Conservation (phyloP, 2,888 invertebrate genomes). For the Podotricha telesiphe region DNA sequence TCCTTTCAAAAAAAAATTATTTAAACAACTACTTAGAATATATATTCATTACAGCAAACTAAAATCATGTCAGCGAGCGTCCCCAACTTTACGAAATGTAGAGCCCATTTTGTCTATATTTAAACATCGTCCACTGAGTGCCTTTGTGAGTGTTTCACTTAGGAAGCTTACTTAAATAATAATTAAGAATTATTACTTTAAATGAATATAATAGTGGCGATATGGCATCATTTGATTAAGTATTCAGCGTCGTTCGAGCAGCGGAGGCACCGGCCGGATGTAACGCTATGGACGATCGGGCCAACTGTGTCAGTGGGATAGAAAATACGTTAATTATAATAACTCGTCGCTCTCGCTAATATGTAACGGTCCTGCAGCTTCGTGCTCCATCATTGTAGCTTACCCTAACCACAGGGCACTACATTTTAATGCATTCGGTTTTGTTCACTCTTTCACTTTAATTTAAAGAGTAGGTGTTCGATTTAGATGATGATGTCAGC, state of each 20-base stretch:
- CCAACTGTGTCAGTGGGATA: constrained; percentile 27
- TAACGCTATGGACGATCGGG: neutral
- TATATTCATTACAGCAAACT: neutral
- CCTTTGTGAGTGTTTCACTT: neutral
- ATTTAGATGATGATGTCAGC: too few relatives aligned
- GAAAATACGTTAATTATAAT: constrained; percentile 1
- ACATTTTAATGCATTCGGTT: neutral
- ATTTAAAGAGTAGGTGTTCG: too few relatives aligned
- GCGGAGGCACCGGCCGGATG: neutral
- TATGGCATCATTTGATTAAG: neutral
- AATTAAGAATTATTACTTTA: neutral
- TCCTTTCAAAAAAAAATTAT: too few relatives aligned
- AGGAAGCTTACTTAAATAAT: neutral
- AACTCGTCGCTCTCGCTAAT: constrained; percentile 9
- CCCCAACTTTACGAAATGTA: neutral
- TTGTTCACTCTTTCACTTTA: neutral
- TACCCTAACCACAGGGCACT: neutral
- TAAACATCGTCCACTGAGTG: neutral
- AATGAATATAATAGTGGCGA: neutral
- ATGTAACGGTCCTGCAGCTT: neutral
- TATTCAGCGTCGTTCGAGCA: neutral
- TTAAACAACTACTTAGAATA: too few relatives aligned
- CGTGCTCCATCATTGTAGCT: neutral
- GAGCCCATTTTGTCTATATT: neutral
- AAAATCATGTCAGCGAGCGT: too few relatives aligned